Evolutionary conservation across 1,140 invertebrate genomes (phyloP).

Genomic region (Chionoecetes opilio): DNA sequence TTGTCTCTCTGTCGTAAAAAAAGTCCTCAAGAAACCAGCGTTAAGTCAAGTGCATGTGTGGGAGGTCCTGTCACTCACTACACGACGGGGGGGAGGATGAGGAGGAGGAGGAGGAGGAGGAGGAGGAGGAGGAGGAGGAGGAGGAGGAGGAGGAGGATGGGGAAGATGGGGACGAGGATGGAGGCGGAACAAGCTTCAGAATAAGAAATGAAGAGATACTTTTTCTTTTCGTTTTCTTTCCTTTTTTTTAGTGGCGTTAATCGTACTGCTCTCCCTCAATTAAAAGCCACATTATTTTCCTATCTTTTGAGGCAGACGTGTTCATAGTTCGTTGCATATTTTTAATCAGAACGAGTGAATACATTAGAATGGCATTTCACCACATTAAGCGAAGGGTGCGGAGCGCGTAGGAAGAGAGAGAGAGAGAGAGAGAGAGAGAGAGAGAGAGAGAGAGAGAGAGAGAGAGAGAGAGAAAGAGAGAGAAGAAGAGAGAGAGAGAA

Average conservation of each 20-base stretch:
- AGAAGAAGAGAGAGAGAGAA: background rate
- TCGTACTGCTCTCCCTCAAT: slow-evolving; percentile 71
- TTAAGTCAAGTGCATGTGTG: too few species aligned
- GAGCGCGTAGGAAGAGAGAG: background rate
- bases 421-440: background rate
- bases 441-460: background rate
- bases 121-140: background rate
- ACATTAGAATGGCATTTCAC: slow-evolving; percentile 80
- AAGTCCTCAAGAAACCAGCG: too few species aligned
- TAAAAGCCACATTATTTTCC: slow-evolving; percentile 79
- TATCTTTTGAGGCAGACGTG: slow-evolving; percentile 77
- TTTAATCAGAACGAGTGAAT: slow-evolving; percentile 78
- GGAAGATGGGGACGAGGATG: background rate
- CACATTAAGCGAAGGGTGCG: slow-evolving; percentile 69
- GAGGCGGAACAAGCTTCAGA: background rate
- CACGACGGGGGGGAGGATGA: background rate
- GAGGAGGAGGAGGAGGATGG: background rate
- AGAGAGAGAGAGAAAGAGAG: background rate
- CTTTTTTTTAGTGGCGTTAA: slow-evolving; percentile 60
- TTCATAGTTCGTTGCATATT: slow-evolving; percentile 79
- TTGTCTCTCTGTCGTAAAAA: background rate
- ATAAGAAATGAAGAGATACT: background rate
- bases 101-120: background rate
- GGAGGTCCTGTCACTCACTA: too few species aligned
- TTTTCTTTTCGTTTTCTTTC: background rate